Base-by-base conservation (phyloP, 2,888 invertebrate genomes). In the Trichogramma evanescens region DNA sequence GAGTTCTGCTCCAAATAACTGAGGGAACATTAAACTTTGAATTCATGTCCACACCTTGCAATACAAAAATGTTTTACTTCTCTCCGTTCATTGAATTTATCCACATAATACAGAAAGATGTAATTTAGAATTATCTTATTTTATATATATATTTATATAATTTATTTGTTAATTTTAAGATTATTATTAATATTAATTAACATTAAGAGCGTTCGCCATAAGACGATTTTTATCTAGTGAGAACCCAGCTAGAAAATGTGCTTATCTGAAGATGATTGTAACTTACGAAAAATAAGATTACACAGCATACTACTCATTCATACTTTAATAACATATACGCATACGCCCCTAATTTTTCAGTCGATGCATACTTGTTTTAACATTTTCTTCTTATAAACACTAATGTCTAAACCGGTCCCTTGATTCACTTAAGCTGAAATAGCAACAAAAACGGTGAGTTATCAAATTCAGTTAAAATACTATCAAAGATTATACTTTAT, bases 31-130 rank as follows among this genome's bases (percentile, higher is more conserved):
- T 59, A 66, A 65, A 63, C 54, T 62, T 63, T 56, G 64, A 54
- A 62, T 63, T 59, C 64, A 59, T 65, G 66, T 59, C 63, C 65
- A 60, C 61, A 59, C 62, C 41, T 58, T 62, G 59, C 63, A 56
- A 63, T 66, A 66, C 62, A 66, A 67, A 72, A 69, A 61, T 49
- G 50, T 56, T 58, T 59, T 63, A 26, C 26, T 62, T 46, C 53
- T 64, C 65, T 68, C 66, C 68, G 68, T 70, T 67, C 69, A 69
- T 69, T 69, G 67, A 73, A 74, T 74, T 67, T 74, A 64, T 64
- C 74, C 73, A 74, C 68, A 71, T 71, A 75, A 75, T 75, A 74
- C 75, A 76, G 67, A 70, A 61, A 69, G 70, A 70, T 69, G 70
- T 67, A 66, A 71, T 70, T 68, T 69, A 67, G 69, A 69, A 68